Evolutionary conservation across 2,113 vertebrate genomes (phyloP).

Genomic region (Rhinolophus sinicus): DNA sequence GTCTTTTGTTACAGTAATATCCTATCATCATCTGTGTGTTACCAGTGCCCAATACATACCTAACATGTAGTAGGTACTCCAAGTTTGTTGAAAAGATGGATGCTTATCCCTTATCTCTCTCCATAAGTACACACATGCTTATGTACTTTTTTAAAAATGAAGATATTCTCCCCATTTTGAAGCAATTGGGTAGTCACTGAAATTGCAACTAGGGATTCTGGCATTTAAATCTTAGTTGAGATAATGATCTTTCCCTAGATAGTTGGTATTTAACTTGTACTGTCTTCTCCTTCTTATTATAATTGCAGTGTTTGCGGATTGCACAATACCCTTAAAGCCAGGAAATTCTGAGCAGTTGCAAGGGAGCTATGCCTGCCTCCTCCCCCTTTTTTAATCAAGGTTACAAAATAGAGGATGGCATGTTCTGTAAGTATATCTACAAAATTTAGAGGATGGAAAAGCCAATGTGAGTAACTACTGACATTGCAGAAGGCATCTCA

Average conservation of each 20-base stretch:
- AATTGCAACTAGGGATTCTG: conserved; percentile 82
- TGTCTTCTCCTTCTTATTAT: conserved; percentile 81
- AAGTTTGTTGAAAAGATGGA: background rate
- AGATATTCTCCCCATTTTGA: conserved; percentile 74
- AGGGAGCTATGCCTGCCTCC: background rate
- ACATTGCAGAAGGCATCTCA: background rate
- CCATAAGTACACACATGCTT: background rate
- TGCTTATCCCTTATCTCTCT: background rate
- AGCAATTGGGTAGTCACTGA: conserved; percentile 84
- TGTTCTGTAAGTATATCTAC: background rate
- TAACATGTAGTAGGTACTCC: background rate
- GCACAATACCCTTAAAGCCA: conserved; percentile 59
- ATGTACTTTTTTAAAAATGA: conserved; percentile 79
- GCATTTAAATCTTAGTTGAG: conserved; percentile 85
- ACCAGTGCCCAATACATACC: background rate
- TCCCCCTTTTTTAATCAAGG: background rate
- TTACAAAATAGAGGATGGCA: background rate
- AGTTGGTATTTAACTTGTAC: conserved; percentile 87
- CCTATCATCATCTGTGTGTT: background rate
- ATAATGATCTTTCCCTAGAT: conserved; percentile 84
- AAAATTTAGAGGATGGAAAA: background rate
- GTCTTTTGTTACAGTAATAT: background rate
- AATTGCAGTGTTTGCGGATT: conserved; percentile 83
- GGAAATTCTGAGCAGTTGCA: conserved; percentile 44
- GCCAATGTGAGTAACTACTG: background rate